Conservation (phyloP, 92 coral and sea anemone genomes). For the Epizoanthus illoricatus region DNA sequence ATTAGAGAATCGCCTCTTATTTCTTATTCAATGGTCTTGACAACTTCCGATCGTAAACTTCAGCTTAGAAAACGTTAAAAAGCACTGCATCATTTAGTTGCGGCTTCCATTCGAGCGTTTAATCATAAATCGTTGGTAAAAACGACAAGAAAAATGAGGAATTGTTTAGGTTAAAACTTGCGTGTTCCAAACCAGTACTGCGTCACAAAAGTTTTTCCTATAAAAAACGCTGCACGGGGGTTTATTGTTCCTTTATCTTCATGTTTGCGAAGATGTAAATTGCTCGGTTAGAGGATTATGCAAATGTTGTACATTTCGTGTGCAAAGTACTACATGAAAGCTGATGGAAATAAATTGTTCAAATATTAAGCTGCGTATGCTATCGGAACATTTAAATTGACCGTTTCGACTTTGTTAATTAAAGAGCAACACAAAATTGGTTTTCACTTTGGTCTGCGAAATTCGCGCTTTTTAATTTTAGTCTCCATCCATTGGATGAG, state of each 20-base stretch:
- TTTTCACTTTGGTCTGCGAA: neutral
- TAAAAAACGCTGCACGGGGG: constrained; percentile 30
- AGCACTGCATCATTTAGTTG: neutral
- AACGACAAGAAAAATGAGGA: neutral
- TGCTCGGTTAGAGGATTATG: constrained; percentile 26
- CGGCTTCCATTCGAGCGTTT: neutral
- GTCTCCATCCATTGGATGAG: neutral
- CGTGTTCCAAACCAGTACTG: constrained; percentile 22
- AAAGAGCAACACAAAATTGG: neutral
- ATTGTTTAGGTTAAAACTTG: neutral
- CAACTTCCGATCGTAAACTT: constrained; percentile 43
- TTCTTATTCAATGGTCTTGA: constrained; percentile 31
- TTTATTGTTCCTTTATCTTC: constrained; percentile 9
- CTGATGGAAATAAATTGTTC: constrained; percentile 33
- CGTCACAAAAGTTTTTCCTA: constrained; percentile 26
- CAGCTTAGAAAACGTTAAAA: constrained; percentile 5
- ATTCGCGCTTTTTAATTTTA: neutral
- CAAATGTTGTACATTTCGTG: constrained; percentile 44
- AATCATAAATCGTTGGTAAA: neutral
- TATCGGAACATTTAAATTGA: constrained; percentile 16
- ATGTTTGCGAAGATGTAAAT: constrained; percentile 39
- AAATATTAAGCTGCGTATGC: constrained; percentile 16
- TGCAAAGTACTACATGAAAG: constrained; percentile 27
- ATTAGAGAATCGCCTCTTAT: constrained; percentile 27
- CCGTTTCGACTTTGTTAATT: constrained; percentile 2